Percentiles rank a stretch among this genome's conserved stretches.
Conservation (phyloP, 2,888 invertebrate species). For the Polietes domitor region DNA sequence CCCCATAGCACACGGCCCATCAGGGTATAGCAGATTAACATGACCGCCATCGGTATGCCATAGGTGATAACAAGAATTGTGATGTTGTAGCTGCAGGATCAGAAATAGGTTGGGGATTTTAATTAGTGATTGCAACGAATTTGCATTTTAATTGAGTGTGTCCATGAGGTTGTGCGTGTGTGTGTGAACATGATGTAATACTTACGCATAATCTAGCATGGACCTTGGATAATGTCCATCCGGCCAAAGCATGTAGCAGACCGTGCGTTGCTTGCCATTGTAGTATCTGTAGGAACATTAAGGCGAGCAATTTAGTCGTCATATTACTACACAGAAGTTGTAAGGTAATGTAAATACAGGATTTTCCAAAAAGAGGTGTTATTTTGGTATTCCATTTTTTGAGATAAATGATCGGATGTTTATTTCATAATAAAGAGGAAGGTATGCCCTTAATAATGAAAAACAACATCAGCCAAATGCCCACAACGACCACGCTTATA, state of each 20-base stretch:
- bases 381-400: too few relatives aligned
- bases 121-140: background rate
- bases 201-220: constrained; percentile 89
- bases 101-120: constrained; percentile 1
- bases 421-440: too few relatives aligned
- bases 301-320: too few relatives aligned
- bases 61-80: constrained; percentile 92
- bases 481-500: too few relatives aligned
- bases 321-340: too few relatives aligned
- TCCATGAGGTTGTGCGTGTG: background rate
- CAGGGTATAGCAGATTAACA: constrained; percentile 91
- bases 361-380: too few relatives aligned
- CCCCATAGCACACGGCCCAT: constrained; percentile 89
- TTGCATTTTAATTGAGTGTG: background rate
- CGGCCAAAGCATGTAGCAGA: constrained; percentile 92
- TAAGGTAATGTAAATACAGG: too few relatives aligned
- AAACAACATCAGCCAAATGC: too few relatives aligned
- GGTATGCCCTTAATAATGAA: too few relatives aligned
- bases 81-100: constrained; percentile 89
- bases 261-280: constrained; percentile 86
- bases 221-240: constrained; percentile 89
- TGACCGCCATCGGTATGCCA: constrained; percentile 91
- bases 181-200: constrained; percentile 65
- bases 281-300: constrained; percentile 81
- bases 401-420: too few relatives aligned